phyloP scores from a whole-genome alignment of 2,113 vertebrate genomes.

The Chlorodrepanis virens region DNA sequence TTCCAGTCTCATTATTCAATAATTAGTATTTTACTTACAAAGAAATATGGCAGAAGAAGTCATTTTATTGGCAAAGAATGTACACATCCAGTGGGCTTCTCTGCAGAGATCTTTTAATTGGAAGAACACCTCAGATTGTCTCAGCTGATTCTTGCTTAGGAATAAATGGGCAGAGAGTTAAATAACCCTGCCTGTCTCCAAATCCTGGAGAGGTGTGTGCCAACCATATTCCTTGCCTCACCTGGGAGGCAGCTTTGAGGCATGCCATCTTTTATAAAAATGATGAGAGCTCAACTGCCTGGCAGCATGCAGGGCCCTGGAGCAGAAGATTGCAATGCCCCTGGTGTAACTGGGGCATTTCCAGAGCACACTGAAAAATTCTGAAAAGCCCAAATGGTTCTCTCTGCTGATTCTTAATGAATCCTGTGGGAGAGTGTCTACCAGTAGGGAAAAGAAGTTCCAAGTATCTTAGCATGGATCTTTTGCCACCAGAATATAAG shows the following conservation, averaged over 20 bases:
- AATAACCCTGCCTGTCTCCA: background rate
- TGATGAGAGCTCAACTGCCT: background rate
- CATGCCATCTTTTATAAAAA: background rate
- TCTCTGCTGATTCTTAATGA: background rate
- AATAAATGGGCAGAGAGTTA: background rate
- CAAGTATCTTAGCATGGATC: background rate
- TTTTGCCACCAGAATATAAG: background rate
- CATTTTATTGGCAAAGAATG: background rate
- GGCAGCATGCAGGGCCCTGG: fast-evolving
- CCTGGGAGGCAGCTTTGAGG: background rate
- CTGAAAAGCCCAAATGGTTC: background rate
- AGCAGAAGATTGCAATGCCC: background rate
- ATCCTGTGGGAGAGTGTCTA: background rate
- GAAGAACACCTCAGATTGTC: background rate
- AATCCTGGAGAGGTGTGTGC: background rate
- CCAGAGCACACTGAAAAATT: background rate
- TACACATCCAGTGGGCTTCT: background rate
- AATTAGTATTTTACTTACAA: background rate
- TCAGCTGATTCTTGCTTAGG: background rate
- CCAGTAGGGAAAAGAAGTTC: background rate
- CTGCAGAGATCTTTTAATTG: background rate
- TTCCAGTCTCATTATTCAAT: background rate
- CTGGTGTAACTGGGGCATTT: background rate
- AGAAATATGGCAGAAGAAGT: background rate
- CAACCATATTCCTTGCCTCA: background rate